phyloP scores from a whole-genome alignment of 2,113 vertebrate genomes.

The Phaetusa simplex region DNA sequence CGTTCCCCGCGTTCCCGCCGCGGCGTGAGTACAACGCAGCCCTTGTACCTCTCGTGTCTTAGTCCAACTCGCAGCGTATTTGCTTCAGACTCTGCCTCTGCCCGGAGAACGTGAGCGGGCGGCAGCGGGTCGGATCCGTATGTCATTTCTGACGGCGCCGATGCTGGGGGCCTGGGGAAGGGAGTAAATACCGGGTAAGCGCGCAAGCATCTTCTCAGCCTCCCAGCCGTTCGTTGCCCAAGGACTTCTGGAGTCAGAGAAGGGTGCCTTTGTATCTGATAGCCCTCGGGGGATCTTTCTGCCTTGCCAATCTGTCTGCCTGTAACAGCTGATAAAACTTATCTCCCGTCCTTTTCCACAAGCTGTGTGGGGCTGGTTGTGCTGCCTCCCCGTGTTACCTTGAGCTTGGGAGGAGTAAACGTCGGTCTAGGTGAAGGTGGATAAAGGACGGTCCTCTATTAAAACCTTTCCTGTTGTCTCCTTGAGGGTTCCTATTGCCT shows the following conservation, averaged over 20 bases:
- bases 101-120: accelerated
- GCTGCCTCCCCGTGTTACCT: accelerated
- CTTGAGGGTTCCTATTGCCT: not conserved
- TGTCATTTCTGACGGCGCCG: not conserved
- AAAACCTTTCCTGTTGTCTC: not conserved
- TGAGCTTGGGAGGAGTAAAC: not conserved
- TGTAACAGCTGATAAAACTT: not conserved
- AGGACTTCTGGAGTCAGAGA: not conserved
- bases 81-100: not conserved
- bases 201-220: accelerated
- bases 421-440: not conserved
- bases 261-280: not conserved
- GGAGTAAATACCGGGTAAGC: not conserved
- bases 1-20: accelerated
- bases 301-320: not conserved
- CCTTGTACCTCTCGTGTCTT: not conserved
- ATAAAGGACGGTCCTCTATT: not conserved
- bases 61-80: accelerated
- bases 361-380: not conserved
- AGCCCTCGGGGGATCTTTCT: not conserved
- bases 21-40: accelerated
- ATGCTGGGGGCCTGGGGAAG: not conserved
- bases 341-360: not conserved
- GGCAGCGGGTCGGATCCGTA: accelerated
- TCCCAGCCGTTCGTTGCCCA: not conserved